A percentile compares a stretch with the other conserved stretches of the same genome.
Conservation (phyloP, 2,113 vertebrate genomes). For the Cisticola juncidis region DNA sequence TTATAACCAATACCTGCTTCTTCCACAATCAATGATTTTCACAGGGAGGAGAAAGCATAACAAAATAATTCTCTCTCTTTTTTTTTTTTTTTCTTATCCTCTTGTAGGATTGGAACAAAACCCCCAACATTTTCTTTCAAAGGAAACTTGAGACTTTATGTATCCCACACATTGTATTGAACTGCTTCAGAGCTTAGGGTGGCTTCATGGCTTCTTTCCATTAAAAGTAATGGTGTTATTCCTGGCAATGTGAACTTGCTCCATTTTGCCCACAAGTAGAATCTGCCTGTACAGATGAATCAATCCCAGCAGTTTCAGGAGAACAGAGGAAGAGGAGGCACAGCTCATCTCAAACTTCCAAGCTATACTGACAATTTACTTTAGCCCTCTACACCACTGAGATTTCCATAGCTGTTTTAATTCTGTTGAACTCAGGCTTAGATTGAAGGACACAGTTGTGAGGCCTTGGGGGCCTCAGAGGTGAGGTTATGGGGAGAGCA, state of each 20-base stretch:
- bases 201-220: constrained; percentile 50
- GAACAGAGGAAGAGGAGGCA: constrained; percentile 18
- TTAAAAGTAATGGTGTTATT: constrained; percentile 45
- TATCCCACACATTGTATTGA: constrained; percentile 22
- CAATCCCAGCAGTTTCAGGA: not conserved
- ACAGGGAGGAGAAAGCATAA: not conserved
- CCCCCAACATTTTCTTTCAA: not conserved
- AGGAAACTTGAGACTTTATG: constrained; percentile 1
- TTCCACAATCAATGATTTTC: not conserved
- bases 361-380: not conserved
- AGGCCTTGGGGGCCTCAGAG: not conserved
- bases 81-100: no score
- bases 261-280: not conserved
- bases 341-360: not conserved
- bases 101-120: not conserved
- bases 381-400: not conserved
- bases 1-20: not conserved
- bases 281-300: constrained; percentile 21
- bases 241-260: not conserved
- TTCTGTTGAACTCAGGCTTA: not conserved
- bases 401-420: not conserved
- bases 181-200: constrained; percentile 20
- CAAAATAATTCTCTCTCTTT: not conserved
- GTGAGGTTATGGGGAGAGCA: not conserved
- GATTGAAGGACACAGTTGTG: constrained; percentile 12